Conservation (phyloP, 35 echinoderm and acorn worm genomes). For the Stichopus chloronotus region DNA sequence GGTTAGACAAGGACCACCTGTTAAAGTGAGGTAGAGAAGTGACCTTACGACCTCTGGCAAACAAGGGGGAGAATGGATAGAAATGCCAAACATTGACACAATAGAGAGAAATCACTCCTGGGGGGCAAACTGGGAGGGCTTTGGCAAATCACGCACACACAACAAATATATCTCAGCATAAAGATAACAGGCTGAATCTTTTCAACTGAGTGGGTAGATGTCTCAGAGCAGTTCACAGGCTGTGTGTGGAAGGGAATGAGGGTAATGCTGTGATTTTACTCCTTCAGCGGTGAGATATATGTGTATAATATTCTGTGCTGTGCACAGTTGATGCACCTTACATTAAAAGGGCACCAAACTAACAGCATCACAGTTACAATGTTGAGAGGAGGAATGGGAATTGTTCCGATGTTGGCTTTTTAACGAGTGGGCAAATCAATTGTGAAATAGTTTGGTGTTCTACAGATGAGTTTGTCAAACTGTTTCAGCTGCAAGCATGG, state of each 20-base stretch:
- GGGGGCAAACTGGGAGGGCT: slow-evolving; percentile 23
- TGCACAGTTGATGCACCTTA: no score
- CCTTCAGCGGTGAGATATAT: no score
- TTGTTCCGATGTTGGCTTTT: no score
- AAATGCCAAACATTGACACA: slow-evolving; percentile 57
- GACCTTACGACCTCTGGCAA: slow-evolving; percentile 18
- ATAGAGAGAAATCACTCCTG: slow-evolving; percentile 53
- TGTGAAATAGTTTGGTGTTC: no score
- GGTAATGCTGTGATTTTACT: no score
- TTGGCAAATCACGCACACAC: slow-evolving; percentile 5
- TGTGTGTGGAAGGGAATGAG: background rate
- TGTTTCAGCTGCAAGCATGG: no score
- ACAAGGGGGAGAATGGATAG: background rate
- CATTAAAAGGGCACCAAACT: no score
- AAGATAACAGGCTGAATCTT: background rate
- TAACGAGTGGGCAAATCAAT: no score
- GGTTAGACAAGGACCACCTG: slow-evolving; percentile 41
- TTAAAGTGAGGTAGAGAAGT: slow-evolving; percentile 1
- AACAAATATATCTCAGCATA: background rate
- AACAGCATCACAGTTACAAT: no score
- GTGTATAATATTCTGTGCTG: no score
- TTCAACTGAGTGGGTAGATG: background rate
- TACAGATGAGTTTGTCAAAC: no score
- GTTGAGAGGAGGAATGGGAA: no score
- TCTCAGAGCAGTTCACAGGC: background rate